phyloP scores from a whole-genome alignment of 2,797 vertebrate species.

The Emydoidea blandingii region DNA sequence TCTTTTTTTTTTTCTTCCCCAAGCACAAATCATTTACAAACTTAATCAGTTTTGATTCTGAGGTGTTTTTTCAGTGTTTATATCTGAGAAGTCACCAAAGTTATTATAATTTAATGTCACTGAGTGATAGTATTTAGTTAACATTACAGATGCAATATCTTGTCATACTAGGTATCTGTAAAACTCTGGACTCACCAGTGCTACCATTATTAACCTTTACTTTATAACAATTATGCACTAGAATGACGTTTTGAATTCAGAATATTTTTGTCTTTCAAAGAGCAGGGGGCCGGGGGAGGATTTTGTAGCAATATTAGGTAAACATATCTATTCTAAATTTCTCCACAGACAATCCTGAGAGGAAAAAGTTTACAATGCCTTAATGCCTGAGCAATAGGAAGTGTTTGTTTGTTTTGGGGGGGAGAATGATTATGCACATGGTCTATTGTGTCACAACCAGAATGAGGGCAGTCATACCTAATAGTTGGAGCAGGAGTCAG shows the following conservation, averaged over 20 bases:
- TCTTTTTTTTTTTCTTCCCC: not conserved
- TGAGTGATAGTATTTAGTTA: not conserved
- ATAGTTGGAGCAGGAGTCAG: too few relatives aligned
- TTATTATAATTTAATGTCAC: not conserved
- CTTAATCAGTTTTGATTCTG: slow-evolving; percentile 21
- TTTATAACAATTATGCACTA: not conserved
- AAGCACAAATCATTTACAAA: not conserved
- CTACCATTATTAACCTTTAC: not conserved
- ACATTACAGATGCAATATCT: not conserved
- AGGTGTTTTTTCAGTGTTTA: not conserved
- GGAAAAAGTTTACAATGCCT: not conserved
- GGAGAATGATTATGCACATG: not conserved
- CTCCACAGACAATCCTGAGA: not conserved
- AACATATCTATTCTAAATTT: not conserved
- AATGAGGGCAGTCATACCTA: too few relatives aligned
- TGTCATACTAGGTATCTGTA: not conserved
- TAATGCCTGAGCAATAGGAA: not conserved
- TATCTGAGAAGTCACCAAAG: not conserved
- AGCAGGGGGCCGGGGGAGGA: not conserved
- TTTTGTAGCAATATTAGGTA: not conserved
- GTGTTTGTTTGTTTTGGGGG: not conserved
- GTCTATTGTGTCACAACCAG: too few relatives aligned
- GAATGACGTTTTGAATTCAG: not conserved
- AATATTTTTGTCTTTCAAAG: not conserved
- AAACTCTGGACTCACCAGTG: accelerated